A percentile compares a stretch with the other conserved stretches of the same genome.
Evolutionary conservation across 2,888 invertebrate genomes (phyloP).

Genomic region (Melanostoma scalare): DNA sequence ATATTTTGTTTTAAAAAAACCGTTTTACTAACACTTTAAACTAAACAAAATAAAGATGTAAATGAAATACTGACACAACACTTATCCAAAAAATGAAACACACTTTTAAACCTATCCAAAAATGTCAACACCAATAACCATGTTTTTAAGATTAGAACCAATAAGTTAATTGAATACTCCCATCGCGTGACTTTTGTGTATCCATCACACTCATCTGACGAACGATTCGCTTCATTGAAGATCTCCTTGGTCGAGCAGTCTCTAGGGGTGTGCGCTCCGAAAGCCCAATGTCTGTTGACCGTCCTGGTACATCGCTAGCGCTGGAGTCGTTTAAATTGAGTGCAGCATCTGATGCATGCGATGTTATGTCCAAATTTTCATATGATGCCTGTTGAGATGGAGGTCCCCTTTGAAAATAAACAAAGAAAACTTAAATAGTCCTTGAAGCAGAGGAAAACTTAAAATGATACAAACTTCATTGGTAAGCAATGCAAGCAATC

Average conservation of each 20-base stretch:
- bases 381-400: constrained; percentile 85
- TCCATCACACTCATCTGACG: constrained; percentile 92
- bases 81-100: constrained; percentile 9
- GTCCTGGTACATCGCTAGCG: constrained; percentile 78
- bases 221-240: constrained; percentile 87
- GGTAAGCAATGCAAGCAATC: constrained; percentile 90
- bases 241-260: constrained; percentile 78
- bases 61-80: constrained; percentile 68
- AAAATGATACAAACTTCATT: constrained; percentile 83
- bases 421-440: constrained; percentile 15
- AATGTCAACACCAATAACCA: not conserved
- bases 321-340: constrained; percentile 76
- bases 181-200: constrained; percentile 90
- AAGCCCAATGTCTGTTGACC: constrained; percentile 76
- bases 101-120: not conserved
- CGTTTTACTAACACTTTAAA: constrained; percentile 1
- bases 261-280: constrained; percentile 83
- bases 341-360: constrained; percentile 78
- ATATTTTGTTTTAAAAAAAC: not conserved
- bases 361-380: constrained; percentile 87
- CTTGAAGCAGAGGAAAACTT: not conserved
- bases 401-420: constrained; percentile 82
- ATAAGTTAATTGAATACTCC: constrained; percentile 92
- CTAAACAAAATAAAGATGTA: constrained; percentile 21
- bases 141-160: constrained; percentile 87